A percentile compares a stretch with the other conserved stretches of the same genome.
These are phyloP conservation scores for Arnoldichthys spilopterus DNA, from an alignment of 2,797 vertebrate species.

Conservation along the genomic window DNA sequence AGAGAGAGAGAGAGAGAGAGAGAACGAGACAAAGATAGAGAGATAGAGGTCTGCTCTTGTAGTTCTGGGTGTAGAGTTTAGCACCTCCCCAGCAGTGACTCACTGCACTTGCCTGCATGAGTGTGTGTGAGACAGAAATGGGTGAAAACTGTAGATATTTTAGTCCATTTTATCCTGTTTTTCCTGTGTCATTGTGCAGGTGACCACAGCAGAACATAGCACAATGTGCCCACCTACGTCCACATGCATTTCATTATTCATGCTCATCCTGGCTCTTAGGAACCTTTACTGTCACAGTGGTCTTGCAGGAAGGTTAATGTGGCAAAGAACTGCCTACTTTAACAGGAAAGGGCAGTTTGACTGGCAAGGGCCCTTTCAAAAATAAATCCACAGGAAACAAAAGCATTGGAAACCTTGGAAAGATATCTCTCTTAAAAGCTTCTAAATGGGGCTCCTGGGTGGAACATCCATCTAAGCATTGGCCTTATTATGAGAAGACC, in stretches of 20 bases:
- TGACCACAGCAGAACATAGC: background rate
- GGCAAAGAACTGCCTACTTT: no score
- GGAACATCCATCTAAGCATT: no score
- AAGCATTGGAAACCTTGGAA: no score
- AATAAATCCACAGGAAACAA: no score
- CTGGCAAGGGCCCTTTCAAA: no score
- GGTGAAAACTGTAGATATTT: constrained; percentile 3
- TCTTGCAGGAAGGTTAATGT: no score
- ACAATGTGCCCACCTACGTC: background rate
- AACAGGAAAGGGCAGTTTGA: no score
- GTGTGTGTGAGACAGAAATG: background rate
- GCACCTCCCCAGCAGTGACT: constrained; percentile 1
- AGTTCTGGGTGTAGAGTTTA: background rate
- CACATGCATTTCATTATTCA: background rate
- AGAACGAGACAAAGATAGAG: background rate
- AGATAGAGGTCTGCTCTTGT: background rate
- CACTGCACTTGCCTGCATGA: constrained; percentile 20
- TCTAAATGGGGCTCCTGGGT: no score
- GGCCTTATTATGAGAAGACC: no score
- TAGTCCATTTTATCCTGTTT: background rate
- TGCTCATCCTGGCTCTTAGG: background rate
- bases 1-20: constrained; percentile 15
- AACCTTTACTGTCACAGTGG: no score
- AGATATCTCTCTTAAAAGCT: no score
- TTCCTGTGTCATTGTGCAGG: background rate